Evolutionary conservation across 2,113 vertebrate species (phyloP).

Genomic region (Malurus melanocephalus): DNA sequence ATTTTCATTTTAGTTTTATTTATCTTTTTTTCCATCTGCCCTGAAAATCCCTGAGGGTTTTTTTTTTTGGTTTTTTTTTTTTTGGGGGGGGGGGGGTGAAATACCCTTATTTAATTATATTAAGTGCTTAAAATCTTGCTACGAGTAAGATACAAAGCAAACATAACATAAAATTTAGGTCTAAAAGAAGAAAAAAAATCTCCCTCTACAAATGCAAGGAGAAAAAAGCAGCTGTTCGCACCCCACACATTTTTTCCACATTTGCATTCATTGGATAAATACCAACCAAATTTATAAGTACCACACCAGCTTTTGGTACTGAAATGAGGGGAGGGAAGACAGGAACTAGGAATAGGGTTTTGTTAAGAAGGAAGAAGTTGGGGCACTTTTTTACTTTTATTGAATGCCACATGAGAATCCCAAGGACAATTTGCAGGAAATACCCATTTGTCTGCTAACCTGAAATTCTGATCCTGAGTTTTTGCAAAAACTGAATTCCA

Average conservation of each 20-base stretch:
- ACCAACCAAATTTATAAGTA: neutral
- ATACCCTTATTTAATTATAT: neutral
- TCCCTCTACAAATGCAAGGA: neutral
- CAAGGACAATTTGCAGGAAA: neutral
- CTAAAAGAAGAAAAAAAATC: neutral
- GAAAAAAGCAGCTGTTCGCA: neutral
- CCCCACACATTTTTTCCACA: neutral
- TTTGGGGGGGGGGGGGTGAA: neutral
- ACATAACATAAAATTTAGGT: neutral
- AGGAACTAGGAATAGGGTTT: neutral
- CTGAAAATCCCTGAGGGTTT: neutral
- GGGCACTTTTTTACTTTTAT: neutral
- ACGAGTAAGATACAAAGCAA: neutral
- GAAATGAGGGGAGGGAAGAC: fast-evolving
- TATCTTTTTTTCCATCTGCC: neutral
- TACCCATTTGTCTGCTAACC: neutral
- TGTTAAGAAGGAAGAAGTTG: neutral
- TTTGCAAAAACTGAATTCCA: neutral
- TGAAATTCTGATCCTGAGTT: neutral
- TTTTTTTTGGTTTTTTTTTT: too few species aligned
- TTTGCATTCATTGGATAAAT: neutral
- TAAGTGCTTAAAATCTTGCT: neutral
- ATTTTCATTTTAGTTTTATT: neutral
- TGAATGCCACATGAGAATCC: neutral
- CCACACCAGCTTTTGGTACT: neutral